A percentile compares a stretch with the other conserved stretches of the same genome.
phyloP scores from a whole-genome alignment of 2,113 vertebrate species.

The Zootoca vivipara region DNA sequence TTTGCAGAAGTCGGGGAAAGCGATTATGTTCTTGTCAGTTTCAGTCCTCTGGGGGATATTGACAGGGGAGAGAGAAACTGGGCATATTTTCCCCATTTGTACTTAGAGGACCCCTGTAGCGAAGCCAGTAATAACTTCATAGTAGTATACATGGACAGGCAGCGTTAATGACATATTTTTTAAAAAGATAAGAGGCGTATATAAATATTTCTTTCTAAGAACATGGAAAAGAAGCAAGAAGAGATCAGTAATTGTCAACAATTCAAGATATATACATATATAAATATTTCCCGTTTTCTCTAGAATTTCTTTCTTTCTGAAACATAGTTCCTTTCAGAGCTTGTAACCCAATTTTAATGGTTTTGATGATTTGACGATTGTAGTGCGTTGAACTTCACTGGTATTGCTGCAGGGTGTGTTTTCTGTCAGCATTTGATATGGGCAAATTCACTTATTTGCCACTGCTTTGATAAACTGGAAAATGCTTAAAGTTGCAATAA shows the following conservation, averaged over 20 bases:
- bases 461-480: slow-evolving; percentile 68
- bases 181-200: slow-evolving; percentile 69
- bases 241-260: slow-evolving; percentile 68
- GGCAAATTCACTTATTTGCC: slow-evolving; percentile 72
- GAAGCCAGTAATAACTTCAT: slow-evolving; percentile 60
- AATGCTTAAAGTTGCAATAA: slow-evolving; percentile 67
- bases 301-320: slow-evolving; percentile 43
- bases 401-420: slow-evolving; percentile 67
- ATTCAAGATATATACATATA: slow-evolving; percentile 48
- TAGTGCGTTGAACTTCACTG: slow-evolving; percentile 62
- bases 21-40: slow-evolving; percentile 77
- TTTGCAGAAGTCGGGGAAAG: slow-evolving; percentile 71
- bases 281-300: slow-evolving; percentile 50
- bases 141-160: slow-evolving; percentile 66
- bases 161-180: slow-evolving; percentile 67
- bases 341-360: slow-evolving; percentile 76
- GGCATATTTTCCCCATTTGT: slow-evolving; percentile 73
- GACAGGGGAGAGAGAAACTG: slow-evolving; percentile 28
- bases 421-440: slow-evolving; percentile 73
- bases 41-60: slow-evolving; percentile 58
- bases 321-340: slow-evolving; percentile 67
- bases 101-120: slow-evolving; percentile 75
- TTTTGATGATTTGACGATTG: slow-evolving; percentile 77
- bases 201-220: slow-evolving; percentile 62
- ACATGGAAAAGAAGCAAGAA: slow-evolving; percentile 39